A percentile compares a stretch with the other conserved stretches of the same genome.
phyloP scores from a whole-genome alignment of 2,888 invertebrate species.

The Miltochrista miniata region DNA sequence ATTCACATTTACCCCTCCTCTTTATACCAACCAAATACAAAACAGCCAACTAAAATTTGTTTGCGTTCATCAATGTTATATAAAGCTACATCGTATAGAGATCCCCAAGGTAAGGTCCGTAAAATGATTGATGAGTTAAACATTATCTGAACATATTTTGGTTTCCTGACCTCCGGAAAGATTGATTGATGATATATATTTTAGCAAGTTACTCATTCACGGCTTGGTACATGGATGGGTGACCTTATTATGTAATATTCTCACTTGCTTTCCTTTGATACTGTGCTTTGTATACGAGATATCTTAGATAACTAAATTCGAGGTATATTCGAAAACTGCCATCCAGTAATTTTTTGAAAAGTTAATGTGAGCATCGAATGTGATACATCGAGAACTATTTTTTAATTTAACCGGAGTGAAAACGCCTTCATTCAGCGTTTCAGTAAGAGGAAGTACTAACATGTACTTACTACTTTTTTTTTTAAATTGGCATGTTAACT shows the following conservation, averaged over 20 bases:
- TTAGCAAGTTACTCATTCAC: constrained; percentile 8
- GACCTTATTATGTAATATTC: background rate
- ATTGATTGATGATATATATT: constrained; percentile 11
- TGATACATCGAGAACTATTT: too few relatives aligned
- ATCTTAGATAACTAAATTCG: too few relatives aligned
- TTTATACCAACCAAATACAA: background rate
- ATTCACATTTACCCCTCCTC: too few relatives aligned
- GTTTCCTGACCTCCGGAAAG: constrained; percentile 2
- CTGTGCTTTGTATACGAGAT: background rate
- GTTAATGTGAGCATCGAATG: too few relatives aligned
- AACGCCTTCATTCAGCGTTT: too few relatives aligned
- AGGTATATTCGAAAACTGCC: too few relatives aligned
- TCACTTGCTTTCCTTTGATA: background rate
- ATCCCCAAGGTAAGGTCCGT: constrained; percentile 3
- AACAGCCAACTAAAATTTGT: constrained; percentile 1
- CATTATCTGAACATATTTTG: constrained; percentile 9
- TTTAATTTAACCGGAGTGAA: too few relatives aligned
- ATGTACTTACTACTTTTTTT: too few relatives aligned
- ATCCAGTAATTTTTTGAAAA: too few relatives aligned
- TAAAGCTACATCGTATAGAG: constrained; percentile 1
- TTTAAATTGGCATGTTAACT: too few relatives aligned
- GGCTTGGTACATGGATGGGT: constrained; percentile 3
- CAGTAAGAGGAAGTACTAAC: too few relatives aligned
- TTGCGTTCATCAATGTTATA: constrained; percentile 7
- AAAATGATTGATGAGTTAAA: constrained; percentile 10